Conservation (phyloP, 2,113 vertebrate genomes). For the Xenotilapia leptura region DNA sequence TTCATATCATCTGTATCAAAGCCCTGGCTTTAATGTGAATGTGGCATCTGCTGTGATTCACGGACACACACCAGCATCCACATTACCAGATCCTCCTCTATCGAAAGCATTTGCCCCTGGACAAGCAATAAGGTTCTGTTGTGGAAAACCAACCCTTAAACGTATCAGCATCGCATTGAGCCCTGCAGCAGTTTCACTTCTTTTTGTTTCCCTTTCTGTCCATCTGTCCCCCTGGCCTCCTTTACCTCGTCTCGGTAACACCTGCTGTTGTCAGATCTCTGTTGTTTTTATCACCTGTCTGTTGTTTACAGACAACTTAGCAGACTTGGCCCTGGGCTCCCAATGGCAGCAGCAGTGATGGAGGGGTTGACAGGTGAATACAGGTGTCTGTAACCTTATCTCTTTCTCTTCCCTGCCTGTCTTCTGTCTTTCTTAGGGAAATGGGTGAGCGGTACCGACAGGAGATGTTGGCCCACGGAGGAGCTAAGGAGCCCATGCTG, state of each 20-base stretch:
- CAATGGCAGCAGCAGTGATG: not conserved
- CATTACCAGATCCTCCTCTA: not conserved
- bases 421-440: conserved; percentile 66
- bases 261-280: conserved; percentile 22
- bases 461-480: conserved; percentile 94
- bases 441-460: conserved; percentile 90
- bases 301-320: not conserved
- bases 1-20: not conserved
- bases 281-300: conserved; percentile 28
- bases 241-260: conserved; percentile 13
- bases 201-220: not conserved
- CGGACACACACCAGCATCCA: not conserved
- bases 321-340: not conserved
- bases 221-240: not conserved
- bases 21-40: conserved; percentile 11
- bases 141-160: not conserved
- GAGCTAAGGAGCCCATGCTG: conserved; percentile 87
- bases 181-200: not conserved
- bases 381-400: conserved; percentile 51
- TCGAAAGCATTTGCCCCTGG: not conserved
- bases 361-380: not conserved
- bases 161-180: not conserved
- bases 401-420: not conserved
- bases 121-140: conserved; percentile 16
- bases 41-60: not conserved